Evolutionary conservation across 2,888 invertebrate species (phyloP), one percentile per base, ranked within the genome.

Genomic region (Ptychoptera albimana): DNA sequence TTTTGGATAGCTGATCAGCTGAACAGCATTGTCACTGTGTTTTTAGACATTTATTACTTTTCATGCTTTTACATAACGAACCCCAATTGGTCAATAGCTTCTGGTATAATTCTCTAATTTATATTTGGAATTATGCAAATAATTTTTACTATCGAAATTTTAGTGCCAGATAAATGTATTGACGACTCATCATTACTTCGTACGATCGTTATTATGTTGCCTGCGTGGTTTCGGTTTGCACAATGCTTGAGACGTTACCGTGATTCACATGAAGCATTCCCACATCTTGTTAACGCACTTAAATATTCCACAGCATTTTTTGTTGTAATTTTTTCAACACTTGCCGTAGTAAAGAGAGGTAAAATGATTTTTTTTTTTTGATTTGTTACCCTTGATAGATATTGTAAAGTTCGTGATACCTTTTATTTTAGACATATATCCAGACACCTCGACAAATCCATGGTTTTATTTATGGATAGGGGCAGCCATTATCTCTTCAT

Each of bases 301-400:
- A 92, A 92, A 69, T 92, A 93, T 66, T 80, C 86, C 1, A 88
- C 88, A 3, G 82, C 88, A 0, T 89, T 91, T 63, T 79, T 89
- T 51, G 87, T 87, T 30, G 80, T 88, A 6, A 71, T 82, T 23
- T 83, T 86, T 56, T 72, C 77, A 2, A 74, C 39, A 10, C 32
- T 44, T 15, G 16, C 32, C 1, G 32, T 32, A 30, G 13, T 32
- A 6, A 38, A 32, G n/a, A 31, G 23, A 38, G 38, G 43, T 44
- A 13, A 34, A 37, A 16, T 37, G n/a, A n/a, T n/a, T n/a, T 36
- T 36, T 10, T 36, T 36, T 11, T 36, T 36, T 12, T 12, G 14
- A 8, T 8, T 36, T 37, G n/a, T n/a, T n/a, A n/a, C n/a, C n/a
- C n/a, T 8, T 31, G 10, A 34, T n/a, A 34, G 4, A 10, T n/a